These are phyloP conservation scores for Sebastes schlegelii DNA, from an alignment of 2,113 vertebrate genomes.

Conservation along the genomic window DNA sequence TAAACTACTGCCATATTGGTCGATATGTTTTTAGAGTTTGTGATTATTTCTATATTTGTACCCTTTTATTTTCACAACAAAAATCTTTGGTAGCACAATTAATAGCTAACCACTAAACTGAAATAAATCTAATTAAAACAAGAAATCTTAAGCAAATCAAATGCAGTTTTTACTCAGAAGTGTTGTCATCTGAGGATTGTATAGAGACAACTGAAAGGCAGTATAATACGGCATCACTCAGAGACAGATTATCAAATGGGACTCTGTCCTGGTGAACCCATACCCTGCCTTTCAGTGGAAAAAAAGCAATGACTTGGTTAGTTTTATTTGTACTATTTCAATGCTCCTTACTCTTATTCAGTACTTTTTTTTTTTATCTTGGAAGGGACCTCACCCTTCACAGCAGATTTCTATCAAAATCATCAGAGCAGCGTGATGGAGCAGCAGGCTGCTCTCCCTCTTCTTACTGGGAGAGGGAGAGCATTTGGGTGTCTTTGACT, in stretches of 20 bases:
- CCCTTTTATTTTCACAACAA: not conserved
- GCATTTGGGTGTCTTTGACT: not conserved
- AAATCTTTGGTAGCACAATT: not conserved
- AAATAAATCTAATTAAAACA: not conserved
- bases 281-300: not conserved
- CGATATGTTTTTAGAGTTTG: not conserved
- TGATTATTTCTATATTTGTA: not conserved
- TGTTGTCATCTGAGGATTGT: not conserved
- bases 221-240: not conserved
- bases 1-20: not conserved
- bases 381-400: constrained; percentile 54
- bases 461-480: not conserved
- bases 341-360: constrained; percentile 23
- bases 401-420: constrained; percentile 65
- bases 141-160: not conserved
- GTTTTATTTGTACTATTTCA: constrained; percentile 29
- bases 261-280: constrained; percentile 14
- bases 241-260: constrained; percentile 19
- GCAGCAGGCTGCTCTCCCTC: constrained; percentile 36
- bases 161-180: too few species aligned
- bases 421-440: constrained; percentile 42
- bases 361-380: constrained; percentile 53
- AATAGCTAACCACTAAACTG: not conserved
- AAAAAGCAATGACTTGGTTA: constrained; percentile 17
- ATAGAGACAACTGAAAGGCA: not conserved